Evolutionary conservation across 2,113 vertebrate species (phyloP).

Genomic region (Nycticebus coucang): DNA sequence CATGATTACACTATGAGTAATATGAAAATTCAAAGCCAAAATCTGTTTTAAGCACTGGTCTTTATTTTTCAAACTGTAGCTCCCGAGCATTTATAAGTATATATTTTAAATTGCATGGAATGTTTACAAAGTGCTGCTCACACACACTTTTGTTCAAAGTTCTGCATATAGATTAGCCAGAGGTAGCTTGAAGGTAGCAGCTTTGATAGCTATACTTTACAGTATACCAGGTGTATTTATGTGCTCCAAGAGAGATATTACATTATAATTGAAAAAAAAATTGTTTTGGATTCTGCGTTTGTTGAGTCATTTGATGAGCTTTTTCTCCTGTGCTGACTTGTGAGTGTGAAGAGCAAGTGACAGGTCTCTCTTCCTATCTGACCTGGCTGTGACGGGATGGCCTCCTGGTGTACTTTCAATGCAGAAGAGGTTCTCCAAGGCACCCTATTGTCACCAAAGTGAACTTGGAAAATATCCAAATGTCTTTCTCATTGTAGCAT

Average conservation of each 20-base stretch:
- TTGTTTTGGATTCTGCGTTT: not conserved
- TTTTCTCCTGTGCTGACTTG: not conserved
- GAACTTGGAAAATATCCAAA: not conserved
- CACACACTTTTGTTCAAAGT: not conserved
- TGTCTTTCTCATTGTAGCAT: not conserved
- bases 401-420: not conserved
- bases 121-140: slow-evolving; percentile 36
- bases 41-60: not conserved
- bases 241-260: not conserved
- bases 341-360: not conserved
- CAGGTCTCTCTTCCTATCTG: not conserved
- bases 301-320: not conserved
- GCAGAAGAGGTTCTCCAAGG: not conserved
- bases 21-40: slow-evolving; percentile 56
- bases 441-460: not conserved
- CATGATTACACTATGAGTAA: slow-evolving; percentile 54
- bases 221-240: not conserved
- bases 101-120: slow-evolving; percentile 36
- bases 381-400: not conserved
- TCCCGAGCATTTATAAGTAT: slow-evolving; percentile 35
- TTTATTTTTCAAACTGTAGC: slow-evolving; percentile 55
- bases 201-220: slow-evolving; percentile 1
- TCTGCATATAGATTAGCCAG: slow-evolving; percentile 36
- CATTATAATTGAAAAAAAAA: not conserved
- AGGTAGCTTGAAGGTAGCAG: slow-evolving; percentile 5